Evolutionary conservation across 2,113 vertebrate species (phyloP), one percentile per base, ranked within the genome.

Genomic region (Indicator indicator): DNA sequence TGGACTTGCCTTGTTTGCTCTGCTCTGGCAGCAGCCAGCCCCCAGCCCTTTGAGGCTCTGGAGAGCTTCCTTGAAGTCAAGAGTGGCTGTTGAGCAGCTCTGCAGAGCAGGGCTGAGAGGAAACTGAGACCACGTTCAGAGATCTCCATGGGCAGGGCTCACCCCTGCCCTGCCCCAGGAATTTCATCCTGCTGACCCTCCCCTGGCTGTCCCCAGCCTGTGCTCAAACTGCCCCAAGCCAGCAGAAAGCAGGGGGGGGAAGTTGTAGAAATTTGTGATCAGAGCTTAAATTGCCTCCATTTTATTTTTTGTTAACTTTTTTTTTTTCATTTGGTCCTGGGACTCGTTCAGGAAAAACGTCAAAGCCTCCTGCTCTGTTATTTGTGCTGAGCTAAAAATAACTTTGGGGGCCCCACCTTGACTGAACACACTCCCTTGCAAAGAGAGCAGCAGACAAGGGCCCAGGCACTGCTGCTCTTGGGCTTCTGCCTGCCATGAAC

Each of bases 1-100:
- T 85, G 91, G 93, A 93, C 63, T 84, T 46, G 85, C 56, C 12
- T 19, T 77, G 48, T 93, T 96, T 93, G 30, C 92, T 81, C 95
- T 76, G 19, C 86, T 95, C 59, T 96, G 90, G 90, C 94, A 93
- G 58, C 32, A 69, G 87, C 12, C 17, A 77, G 65, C 68, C 1
- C 1, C 67, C 86, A 76, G 93, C 91, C 70, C 90, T 84, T 38
- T 59, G 69, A 90, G 91, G 77, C 79, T 74, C 79, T 73, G 38
- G 30, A 89, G 91, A 28, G 52, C 46, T 94, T 91, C 89, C 74
- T 63, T 87, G 32, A 85, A 83, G 80, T 7, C 16, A 20, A 65
- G 84, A 38, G 42, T 40, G 78, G 79, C 92, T 83, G 71, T 50
- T 92, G 62, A 70, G 92, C 92, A 88, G 32, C n/a, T 92, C 83